Base-by-base conservation (phyloP, 2,113 vertebrate species). In the Colossoma macropomum region DNA sequence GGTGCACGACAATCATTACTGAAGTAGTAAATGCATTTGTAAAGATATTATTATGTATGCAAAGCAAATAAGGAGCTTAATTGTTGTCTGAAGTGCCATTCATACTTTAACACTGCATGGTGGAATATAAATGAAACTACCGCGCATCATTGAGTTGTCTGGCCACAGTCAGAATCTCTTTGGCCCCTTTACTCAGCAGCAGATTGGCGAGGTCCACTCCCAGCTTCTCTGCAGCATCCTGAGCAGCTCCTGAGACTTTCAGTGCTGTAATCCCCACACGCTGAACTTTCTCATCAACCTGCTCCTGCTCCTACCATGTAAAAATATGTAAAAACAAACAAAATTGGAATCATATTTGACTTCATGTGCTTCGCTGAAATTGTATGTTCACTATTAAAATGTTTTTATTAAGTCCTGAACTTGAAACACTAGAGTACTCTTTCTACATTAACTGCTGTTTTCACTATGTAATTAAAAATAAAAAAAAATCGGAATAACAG, bases 131-230 rank as follows among this genome's bases (percentile, higher is more conserved):
- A 72, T 32, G 17, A 12, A 73, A 50, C 92, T 88, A 96, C 80
- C n/a, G 78, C n/a, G 89, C 87, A 8, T 95, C 95, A 0, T 96
- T 97, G 9, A 97, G 94, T 83, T 96, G 95, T 85, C 95, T 86
- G 0, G 96, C 96, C 63, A 95, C 90, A 0, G 92, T 94, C 13
- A 97, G 89, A 80, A 97, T 96, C 12, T 93, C 92, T 80, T 93
- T 95, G 38, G 96, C 96, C 74, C 96, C 96, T 92, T 95, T 94
- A 90, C 90, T 95, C 38, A 96, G 90, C 70, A 97, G 89, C 80
- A 96, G 89, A 56, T 87, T 89, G 15, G 96, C 96, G 21, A 97
- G 85, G 78, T 93, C 90, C 32, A 91, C 86, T 28, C 96, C 96
- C 68, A 97, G 89, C 82, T 88, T 94, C 85, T 96, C 94, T 0